phyloP scores from a whole-genome alignment of 1,140 invertebrate genomes.

The Lepidotrigona ventralis region DNA sequence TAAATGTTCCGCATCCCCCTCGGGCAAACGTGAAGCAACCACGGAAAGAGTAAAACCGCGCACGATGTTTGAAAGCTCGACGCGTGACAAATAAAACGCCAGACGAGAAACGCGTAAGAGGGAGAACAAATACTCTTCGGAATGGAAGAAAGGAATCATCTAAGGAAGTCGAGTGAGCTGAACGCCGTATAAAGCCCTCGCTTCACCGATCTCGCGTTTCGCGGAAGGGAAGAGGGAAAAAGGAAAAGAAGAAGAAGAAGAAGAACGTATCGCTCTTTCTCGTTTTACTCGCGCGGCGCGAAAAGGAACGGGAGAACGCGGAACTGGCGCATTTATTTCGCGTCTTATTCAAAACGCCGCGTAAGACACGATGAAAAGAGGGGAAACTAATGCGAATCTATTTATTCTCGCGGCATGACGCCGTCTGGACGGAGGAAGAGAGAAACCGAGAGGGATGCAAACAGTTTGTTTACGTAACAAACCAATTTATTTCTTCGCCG shows the following conservation, averaged over 20 bases:
- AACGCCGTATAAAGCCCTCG: not conserved
- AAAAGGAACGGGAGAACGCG: not conserved
- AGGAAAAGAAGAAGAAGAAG: no score
- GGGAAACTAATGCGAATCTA: constrained; percentile 26
- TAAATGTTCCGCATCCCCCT: not conserved
- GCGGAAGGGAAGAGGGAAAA: not conserved
- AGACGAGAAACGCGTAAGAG: not conserved
- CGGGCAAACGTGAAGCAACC: not conserved
- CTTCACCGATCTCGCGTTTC: not conserved
- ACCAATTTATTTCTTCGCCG: constrained; percentile 43
- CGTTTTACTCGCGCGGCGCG: no score
- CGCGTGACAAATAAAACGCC: constrained; percentile 14
- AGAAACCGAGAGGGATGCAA: not conserved
- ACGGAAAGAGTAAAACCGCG: not conserved
- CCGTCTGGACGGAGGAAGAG: constrained; percentile 17
- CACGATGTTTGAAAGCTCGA: not conserved
- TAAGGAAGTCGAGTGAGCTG: not conserved
- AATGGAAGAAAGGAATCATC: not conserved
- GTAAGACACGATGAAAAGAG: constrained; percentile 25
- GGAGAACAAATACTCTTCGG: constrained; percentile 3
- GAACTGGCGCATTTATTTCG: constrained; percentile 11
- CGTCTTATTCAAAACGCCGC: constrained; percentile 14
- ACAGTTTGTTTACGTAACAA: constrained; percentile 51
- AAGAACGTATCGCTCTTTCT: no score
- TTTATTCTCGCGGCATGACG: constrained; percentile 17